Percentiles rank a stretch among this genome's conserved stretches.
phyloP scores from a whole-genome alignment of 2,797 vertebrate species.

The Girardinus metallicus region DNA sequence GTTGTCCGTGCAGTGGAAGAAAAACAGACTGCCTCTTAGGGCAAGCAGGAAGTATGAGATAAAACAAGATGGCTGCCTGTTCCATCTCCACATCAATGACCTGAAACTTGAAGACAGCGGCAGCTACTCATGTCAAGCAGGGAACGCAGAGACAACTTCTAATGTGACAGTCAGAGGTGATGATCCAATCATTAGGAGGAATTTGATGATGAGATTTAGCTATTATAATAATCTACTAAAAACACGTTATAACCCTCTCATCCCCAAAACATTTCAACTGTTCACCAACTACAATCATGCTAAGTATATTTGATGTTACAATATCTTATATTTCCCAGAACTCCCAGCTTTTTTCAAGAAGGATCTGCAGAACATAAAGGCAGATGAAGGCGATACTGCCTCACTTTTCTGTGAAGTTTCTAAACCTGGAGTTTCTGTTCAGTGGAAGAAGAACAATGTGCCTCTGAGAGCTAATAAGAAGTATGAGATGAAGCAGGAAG shows the following conservation, averaged over 20 bases:
- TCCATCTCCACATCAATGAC: conserved; percentile 81
- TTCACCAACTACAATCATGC: not conserved
- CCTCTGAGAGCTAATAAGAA: conserved; percentile 79
- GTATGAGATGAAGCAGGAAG: conserved; percentile 81
- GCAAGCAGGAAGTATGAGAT: conserved; percentile 82
- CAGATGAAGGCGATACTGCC: conserved; percentile 78
- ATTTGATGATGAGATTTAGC: conserved; percentile 45
- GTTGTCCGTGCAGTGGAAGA: conserved; percentile 78
- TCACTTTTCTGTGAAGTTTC: conserved; percentile 84
- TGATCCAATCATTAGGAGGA: conserved; percentile 57
- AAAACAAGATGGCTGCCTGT: conserved; percentile 71
- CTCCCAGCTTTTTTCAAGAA: conserved; percentile 39
- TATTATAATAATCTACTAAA: conserved; percentile 20
- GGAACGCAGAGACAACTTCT: conserved; percentile 53
- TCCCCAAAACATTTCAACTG: too few species aligned
- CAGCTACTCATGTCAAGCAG: conserved; percentile 80
- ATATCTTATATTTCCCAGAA: conserved; percentile 17
- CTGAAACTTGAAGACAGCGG: conserved; percentile 84
- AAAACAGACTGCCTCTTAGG: conserved; percentile 77
- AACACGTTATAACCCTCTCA: too few species aligned
- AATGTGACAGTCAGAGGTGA: conserved; percentile 21
- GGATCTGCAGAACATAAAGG: conserved; percentile 77
- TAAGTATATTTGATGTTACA: not conserved
- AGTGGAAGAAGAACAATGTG: conserved; percentile 85
- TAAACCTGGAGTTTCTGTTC: conserved; percentile 65